These are phyloP conservation scores for Parthenolecanium corni DNA, from an alignment of 2,888 invertebrate species.

Conservation along the genomic window DNA sequence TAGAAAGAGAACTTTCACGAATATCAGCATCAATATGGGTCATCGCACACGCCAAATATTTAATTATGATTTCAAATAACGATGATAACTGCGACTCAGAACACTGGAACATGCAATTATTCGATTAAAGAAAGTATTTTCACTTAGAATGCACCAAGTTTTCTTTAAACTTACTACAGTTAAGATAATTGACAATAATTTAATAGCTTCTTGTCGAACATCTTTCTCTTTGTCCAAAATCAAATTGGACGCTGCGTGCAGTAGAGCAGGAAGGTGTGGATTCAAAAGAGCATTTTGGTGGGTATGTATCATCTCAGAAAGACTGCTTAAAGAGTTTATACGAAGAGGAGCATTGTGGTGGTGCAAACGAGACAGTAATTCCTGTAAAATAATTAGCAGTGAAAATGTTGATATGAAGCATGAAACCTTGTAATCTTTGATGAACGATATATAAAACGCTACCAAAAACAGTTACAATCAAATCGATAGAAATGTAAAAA, in stretches of 20 bases:
- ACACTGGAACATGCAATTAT: slow-evolving; percentile 37
- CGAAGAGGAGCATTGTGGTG: slow-evolving; percentile 63
- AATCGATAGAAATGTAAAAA: no score
- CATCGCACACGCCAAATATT: slow-evolving; percentile 78
- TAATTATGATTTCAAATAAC: slow-evolving; percentile 63
- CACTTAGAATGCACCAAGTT: no score
- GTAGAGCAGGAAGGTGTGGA: slow-evolving; percentile 52
- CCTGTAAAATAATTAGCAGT: slow-evolving; percentile 44
- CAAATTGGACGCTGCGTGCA: slow-evolving; percentile 56
- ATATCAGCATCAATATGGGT: slow-evolving; percentile 71
- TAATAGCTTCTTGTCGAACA: slow-evolving; percentile 43
- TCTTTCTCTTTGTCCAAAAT: slow-evolving; percentile 57
- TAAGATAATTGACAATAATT: slow-evolving; percentile 39
- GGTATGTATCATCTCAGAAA: slow-evolving; percentile 44
- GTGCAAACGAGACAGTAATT: slow-evolving; percentile 55
- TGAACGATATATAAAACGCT: background rate
- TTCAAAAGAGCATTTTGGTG: slow-evolving; percentile 43
- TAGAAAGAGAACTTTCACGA: slow-evolving; percentile 68
- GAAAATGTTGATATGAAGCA: background rate
- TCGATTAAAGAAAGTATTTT: background rate
- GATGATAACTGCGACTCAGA: slow-evolving; percentile 49
- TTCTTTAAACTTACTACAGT: slow-evolving; percentile 35
- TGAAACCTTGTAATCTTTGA: background rate
- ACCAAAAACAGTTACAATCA: no score
- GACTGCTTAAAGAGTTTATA: slow-evolving; percentile 48